Evolutionary conservation across 1,140 invertebrate species (phyloP), one percentile per base, ranked within the genome.

Genomic region (Lepidurus packardi): DNA sequence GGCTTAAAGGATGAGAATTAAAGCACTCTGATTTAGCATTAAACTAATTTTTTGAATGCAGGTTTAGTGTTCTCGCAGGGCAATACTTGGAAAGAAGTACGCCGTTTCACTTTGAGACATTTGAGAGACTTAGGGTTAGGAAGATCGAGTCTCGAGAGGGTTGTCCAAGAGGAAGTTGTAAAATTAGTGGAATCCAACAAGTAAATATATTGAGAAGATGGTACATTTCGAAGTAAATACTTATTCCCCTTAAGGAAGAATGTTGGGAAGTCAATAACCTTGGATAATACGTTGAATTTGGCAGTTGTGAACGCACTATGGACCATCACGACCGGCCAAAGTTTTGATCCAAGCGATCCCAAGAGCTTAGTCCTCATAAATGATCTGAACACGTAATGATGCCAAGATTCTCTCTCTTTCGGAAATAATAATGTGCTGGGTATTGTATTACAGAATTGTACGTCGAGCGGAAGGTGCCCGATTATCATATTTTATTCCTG

Each of bases 51-150:
- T 1, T 1, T 34, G 25, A 34, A 34, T 34, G 34, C 1, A 81
- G 81, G 81, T 7, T 7, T 81, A 13, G 43, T 80, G 11, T 78
- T 78, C 65, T 65, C 77, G 9, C 78, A 79, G 13, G 81, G 80
- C 10, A 43, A 74, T 16, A 73, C 53, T 45, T 82, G 81, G 81
- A n/a, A 9, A 4, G 81, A 82, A 53, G 81, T 81, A 75, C 43
- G 81, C 42, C 43, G 80, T 42, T 82, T 82, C 43, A 75, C 81
- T 10, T 53, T 82, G n/a, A 43, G 79, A 47, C 43, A 81, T 21
- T 76, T 81, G 7, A 73, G 78, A n/a, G 81, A 82, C 13, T 79
- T 82, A 16, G 81, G 81, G 6, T 81, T 79, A 21, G 81, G 81
- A 1, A 78, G 53, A 79, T 80, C 73, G 11, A 53, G 76, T 10